Evolutionary conservation across 2,888 invertebrate species (phyloP).

Genomic region (Zonitis immaculata): DNA sequence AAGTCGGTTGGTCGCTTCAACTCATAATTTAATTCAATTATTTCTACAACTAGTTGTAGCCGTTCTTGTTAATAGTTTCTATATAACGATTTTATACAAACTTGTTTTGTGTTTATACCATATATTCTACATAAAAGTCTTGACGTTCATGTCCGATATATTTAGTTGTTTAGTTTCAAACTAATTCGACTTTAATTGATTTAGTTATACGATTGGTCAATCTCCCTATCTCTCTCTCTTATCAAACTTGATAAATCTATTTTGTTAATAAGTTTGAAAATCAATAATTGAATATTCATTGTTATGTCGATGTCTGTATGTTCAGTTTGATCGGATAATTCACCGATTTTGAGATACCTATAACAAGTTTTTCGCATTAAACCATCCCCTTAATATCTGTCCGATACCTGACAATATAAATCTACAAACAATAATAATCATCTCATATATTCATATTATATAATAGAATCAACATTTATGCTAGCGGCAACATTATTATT

Average conservation of each 20-base stretch:
- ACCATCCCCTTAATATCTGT: background rate
- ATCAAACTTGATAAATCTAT: no score
- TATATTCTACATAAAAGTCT: no score
- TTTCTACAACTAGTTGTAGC: slow-evolving; percentile 18
- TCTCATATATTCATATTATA: slow-evolving; percentile 8
- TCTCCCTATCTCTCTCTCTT: no score
- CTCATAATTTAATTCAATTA: slow-evolving; percentile 37
- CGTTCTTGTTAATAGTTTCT: background rate
- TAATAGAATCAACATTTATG: slow-evolving; percentile 14
- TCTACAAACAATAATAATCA: background rate
- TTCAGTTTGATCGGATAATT: background rate
- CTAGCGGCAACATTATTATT: slow-evolving; percentile 24
- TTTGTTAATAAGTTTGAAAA: no score
- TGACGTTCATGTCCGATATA: no score
- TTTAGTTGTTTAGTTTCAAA: no score
- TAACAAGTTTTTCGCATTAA: background rate
- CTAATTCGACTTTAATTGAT: no score
- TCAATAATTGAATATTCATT: background rate
- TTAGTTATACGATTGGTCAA: no score
- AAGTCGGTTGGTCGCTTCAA: slow-evolving; percentile 34
- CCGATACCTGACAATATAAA: background rate
- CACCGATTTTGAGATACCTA: background rate
- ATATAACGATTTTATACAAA: background rate
- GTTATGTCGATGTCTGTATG: background rate
- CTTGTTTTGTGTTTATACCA: background rate